Evolutionary conservation across 2,888 invertebrate genomes (phyloP).

Genomic region (Lasius platythorax): DNA sequence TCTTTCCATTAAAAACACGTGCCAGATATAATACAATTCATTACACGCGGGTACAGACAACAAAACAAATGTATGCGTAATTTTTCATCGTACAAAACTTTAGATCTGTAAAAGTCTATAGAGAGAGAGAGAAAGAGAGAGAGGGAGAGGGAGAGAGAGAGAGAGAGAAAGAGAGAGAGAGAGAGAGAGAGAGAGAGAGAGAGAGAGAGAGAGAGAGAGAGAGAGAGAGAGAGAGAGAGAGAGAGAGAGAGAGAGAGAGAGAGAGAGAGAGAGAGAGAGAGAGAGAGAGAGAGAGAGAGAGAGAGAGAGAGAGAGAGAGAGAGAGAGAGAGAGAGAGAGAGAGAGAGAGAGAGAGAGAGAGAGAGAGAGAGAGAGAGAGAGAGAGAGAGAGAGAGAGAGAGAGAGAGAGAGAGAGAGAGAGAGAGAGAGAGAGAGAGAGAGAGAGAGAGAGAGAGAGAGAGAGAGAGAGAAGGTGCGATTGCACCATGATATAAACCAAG

Average conservation of each 20-base stretch:
- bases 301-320: neutral
- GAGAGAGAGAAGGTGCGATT: neutral
- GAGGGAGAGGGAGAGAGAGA: no score
- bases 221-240: no score
- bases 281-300: no score
- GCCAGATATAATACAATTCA: constrained; percentile 3
- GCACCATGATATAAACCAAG: constrained; percentile 24
- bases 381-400: neutral
- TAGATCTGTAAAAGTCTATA: constrained; percentile 3
- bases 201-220: neutral
- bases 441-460: neutral
- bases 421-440: no score
- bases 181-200: no score
- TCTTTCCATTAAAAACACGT: constrained; percentile 6
- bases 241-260: neutral
- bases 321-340: no score
- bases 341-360: neutral
- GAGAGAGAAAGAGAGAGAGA: neutral
- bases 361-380: no score
- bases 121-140: no score
- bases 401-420: no score
- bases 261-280: no score
- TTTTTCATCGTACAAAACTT: constrained; percentile 20
- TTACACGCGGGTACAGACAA: neutral
- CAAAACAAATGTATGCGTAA: constrained; percentile 2